phyloP scores from a whole-genome alignment of 2,888 invertebrate genomes.

The Bellardia pandia region DNA sequence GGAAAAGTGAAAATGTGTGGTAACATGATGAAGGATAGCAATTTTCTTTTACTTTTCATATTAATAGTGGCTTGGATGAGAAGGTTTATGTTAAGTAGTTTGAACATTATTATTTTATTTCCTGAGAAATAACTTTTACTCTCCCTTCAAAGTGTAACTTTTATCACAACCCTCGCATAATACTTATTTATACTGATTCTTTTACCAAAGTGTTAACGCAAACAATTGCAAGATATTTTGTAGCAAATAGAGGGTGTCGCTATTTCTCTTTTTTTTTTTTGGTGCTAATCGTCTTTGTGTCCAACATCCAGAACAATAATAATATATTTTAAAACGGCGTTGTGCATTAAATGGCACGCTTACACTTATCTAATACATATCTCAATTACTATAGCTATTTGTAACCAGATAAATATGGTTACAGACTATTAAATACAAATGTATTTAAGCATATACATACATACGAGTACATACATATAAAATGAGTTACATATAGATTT shows the following conservation, averaged over 20 bases:
- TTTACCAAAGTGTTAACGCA: conserved; percentile 37
- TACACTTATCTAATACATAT: neutral
- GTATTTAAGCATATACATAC: too few species aligned
- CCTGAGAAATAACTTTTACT: neutral
- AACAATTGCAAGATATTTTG: conserved; percentile 39
- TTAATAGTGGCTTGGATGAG: neutral
- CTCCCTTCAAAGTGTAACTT: neutral
- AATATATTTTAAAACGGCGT: conserved; percentile 2
- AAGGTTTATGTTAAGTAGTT: neutral
- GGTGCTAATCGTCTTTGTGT: conserved; percentile 48
- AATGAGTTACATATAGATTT: too few species aligned
- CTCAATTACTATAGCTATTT: neutral
- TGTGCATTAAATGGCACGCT: conserved; percentile 35
- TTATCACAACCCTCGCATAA: conserved; percentile 10
- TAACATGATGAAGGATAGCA: conserved; percentile 37
- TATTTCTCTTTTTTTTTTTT: neutral
- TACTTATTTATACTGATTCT: neutral
- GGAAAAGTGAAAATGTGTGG: conserved; percentile 9
- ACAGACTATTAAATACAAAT: neutral
- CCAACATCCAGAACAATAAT: conserved; percentile 20
- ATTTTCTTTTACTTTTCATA: neutral
- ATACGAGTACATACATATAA: too few species aligned
- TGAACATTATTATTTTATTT: too few species aligned
- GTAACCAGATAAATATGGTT: neutral
- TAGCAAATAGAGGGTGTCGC: conserved; percentile 20